Base-by-base conservation (phyloP, 2,113 vertebrate species). In the Leptocoma aspasia region DNA sequence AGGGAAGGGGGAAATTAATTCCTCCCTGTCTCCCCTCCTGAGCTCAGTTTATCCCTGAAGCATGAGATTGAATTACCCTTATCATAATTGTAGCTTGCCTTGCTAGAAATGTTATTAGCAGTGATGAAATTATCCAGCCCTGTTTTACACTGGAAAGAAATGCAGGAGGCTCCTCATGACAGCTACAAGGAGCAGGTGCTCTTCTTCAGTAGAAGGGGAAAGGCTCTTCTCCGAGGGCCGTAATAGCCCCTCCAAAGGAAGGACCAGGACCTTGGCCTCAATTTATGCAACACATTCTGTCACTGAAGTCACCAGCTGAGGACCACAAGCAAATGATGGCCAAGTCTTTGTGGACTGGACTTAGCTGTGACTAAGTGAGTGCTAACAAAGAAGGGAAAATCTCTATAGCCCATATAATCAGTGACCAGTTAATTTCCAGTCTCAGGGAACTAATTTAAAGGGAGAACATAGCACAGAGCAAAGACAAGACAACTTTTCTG, bases 61-160 rank as follows among this genome's bases (percentile, higher is more conserved):
- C 88, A 86, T 83, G 86, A 96, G 93, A 95, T 96, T 95, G 92
- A 96, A 97, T 97, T 97, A 97, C 94, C 95, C 92, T 95, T 94
- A 96, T 96, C 94, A 94, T 93, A 91, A 89, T 50, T 54, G 81
- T 86, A 90, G 92, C 88, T 84, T 92, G 92, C 93, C 76, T 90
- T 5, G 21, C 92, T 71, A 92, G 95, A 68, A 93, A 94, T 60
- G 92, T 95, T 93, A 97, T 96, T 97, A 95, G 92, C 2, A 0
- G 41, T 86, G 92, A 96, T 94, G 94, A 96, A 96, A 96, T 95
- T 96, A 97, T 96, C 94, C 82, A 81, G 80, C 57, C 53, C 72
- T 75, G 86, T 70, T 93, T 83, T 69, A 90, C 9, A 3, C 78
- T 33, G 39, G 41, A 15, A 73, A 63, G 90, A 80, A 52, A 69